These are phyloP conservation scores for Arenicola marina DNA, from an alignment of 2,888 invertebrate species.

Conservation along the genomic window DNA sequence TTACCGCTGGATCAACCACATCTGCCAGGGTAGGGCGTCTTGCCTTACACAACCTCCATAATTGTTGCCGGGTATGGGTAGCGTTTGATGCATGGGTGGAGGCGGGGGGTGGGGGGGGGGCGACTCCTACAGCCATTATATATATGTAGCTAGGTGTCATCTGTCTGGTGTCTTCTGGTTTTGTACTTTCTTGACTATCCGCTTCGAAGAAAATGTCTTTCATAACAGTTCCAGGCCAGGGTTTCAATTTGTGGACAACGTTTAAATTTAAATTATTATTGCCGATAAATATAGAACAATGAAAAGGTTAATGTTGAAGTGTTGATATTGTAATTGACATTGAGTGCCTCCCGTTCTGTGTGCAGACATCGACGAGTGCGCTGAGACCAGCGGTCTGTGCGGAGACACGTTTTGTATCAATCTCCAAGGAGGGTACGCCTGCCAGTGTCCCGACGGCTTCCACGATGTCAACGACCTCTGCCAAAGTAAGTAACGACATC, in stretches of 20 bases:
- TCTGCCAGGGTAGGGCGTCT: not conserved
- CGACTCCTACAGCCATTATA: no score
- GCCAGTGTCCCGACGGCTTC: constrained; percentile 2
- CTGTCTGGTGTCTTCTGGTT: no score
- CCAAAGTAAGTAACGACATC: not conserved
- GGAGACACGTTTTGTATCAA: not conserved
- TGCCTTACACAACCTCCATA: no score
- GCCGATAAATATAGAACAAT: not conserved
- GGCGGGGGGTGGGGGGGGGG: no score
- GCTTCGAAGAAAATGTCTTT: no score
- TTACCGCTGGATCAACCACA: not conserved
- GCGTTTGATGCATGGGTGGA: no score
- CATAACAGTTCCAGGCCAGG: not conserved
- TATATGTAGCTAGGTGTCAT: no score
- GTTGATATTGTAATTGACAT: not conserved
- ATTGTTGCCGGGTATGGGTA: no score
- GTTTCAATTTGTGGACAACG: not conserved
- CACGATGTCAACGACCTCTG: not conserved
- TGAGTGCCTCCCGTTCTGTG: not conserved
- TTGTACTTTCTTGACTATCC: no score
- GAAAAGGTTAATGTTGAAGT: not conserved
- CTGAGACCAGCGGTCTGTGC: not conserved
- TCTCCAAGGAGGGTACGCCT: not conserved
- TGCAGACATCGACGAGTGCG: not conserved
- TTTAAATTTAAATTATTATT: not conserved